Percentiles rank a stretch among this genome's conserved stretches.
Evolutionary conservation across 1,140 invertebrate species (phyloP).

Genomic region (Drosophila eugracilis): DNA sequence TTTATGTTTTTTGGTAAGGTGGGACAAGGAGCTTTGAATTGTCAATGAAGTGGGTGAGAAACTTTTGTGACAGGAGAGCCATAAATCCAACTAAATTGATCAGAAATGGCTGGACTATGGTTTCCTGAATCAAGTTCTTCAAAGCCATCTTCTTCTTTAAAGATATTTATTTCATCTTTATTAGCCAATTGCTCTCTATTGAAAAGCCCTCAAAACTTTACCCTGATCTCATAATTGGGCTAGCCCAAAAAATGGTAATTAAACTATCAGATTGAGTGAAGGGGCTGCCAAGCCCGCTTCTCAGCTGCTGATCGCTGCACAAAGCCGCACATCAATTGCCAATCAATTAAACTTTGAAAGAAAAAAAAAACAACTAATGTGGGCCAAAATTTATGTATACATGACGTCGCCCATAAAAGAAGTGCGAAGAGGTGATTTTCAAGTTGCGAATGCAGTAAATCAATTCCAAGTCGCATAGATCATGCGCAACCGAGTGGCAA

Average conservation of each 20-base stretch:
- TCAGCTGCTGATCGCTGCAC: conserved; percentile 32
- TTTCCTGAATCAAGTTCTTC: background rate
- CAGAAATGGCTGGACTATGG: conserved; percentile 21
- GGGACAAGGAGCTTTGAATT: background rate
- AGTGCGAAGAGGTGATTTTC: conserved; percentile 15
- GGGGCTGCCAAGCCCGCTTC: conserved; percentile 39
- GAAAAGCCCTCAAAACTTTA: background rate
- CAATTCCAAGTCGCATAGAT: conserved; percentile 45
- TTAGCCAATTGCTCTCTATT: background rate
- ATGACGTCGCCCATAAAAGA: conserved; percentile 5
- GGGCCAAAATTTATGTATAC: conserved; percentile 32
- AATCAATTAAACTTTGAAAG: conserved; percentile 47
- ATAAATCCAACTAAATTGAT: conserved; percentile 30
- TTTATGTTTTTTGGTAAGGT: conserved; percentile 2
- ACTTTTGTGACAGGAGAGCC: background rate
- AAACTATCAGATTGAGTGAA: conserved; percentile 41
- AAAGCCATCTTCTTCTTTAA: background rate
- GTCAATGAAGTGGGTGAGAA: background rate
- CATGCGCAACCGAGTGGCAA: conserved; percentile 27
- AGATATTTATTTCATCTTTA: too few species aligned
- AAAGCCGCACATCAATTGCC: conserved; percentile 60
- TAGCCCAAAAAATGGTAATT: conserved; percentile 39
- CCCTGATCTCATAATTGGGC: conserved; percentile 14
- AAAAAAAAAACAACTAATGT: conserved; percentile 24
- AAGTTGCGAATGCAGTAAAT: conserved; percentile 44